Evolutionary conservation across 2,797 vertebrate species (phyloP).

Genomic region (Stomatorhinus walkeri): DNA sequence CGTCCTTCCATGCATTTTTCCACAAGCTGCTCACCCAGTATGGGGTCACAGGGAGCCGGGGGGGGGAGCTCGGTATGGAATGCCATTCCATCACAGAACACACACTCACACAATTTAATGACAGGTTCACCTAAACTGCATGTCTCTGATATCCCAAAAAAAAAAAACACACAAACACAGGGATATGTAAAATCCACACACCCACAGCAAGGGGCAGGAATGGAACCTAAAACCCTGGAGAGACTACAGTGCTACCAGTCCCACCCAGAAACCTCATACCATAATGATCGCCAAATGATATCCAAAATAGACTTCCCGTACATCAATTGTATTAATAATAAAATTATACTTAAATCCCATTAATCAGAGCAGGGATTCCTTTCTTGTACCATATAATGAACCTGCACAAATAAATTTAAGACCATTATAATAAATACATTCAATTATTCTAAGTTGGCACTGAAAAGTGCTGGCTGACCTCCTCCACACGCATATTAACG

Average conservation of each 20-base stretch:
- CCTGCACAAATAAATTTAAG: not conserved
- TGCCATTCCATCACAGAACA: not conserved
- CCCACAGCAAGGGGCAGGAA: not conserved
- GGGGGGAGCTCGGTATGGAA: not conserved
- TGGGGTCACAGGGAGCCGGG: not conserved
- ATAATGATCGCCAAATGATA: not conserved
- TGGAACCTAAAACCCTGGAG: not conserved
- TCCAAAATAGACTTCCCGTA: not conserved
- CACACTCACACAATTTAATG: not conserved
- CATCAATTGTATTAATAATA: not conserved
- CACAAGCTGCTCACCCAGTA: not conserved
- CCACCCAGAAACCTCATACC: not conserved
- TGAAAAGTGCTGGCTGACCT: not conserved
- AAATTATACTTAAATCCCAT: not conserved
- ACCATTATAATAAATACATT: not conserved
- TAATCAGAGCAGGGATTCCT: not conserved
- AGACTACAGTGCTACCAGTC: not conserved
- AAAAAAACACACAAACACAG: not conserved
- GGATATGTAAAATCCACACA: not conserved
- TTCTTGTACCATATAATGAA: not conserved
- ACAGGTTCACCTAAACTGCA: not conserved
- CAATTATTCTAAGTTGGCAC: not conserved
- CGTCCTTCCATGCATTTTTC: not conserved
- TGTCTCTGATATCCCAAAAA: not conserved
- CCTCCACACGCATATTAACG: not conserved